Base-by-base conservation (phyloP, 2,113 vertebrate genomes). In the Haemorhous mexicanus region DNA sequence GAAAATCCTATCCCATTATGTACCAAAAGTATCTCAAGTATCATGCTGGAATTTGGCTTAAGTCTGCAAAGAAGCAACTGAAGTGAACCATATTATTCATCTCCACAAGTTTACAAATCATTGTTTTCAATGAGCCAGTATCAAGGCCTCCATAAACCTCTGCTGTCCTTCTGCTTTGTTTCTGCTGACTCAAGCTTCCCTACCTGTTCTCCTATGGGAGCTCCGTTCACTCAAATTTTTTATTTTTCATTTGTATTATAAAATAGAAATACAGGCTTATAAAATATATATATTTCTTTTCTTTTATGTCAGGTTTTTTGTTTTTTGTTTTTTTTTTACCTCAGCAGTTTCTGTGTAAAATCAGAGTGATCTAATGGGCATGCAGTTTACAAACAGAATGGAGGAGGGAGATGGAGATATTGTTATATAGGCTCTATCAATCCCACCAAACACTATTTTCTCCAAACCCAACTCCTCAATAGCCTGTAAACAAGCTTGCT, bases 141-240 rank as follows among this genome's bases (percentile, higher is more conserved):
- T 56, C 82, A 91, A 84, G 92, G 88, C 83, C 94, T 92, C 64
- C 39, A 81, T 90, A 96, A 95, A 95, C 85, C 27, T 77, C 50
- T 39, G 28, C 76, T 6, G 3, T 70, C 64, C 87, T 94, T 69
- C 67, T 47, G 50, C 64, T 84, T 86, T 90, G 79, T 69, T 91
- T 91, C 62, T 84, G 90, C 87, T 95, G 92, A 95, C 64, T 95
- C 90, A 83, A 94, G 56, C 61, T 91, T 80, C 79, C 70, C 52
- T 59, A 49, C 30, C 20, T 73, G 5, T 35, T 76, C 56, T 94
- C 43, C 49, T 64, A 4, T 7, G 84, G 76, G 83, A 88, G 53
- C 41, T 84, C 47, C 52, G 58, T 78, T 94, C 89, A 56, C 44
- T 81, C 76, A 84, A 2, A 1, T 70, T 61, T 85, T 69, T 88